Evolutionary conservation across 2,113 vertebrate species (phyloP), one percentile per base, ranked within the genome.

Genomic region (Hipposideros armiger): DNA sequence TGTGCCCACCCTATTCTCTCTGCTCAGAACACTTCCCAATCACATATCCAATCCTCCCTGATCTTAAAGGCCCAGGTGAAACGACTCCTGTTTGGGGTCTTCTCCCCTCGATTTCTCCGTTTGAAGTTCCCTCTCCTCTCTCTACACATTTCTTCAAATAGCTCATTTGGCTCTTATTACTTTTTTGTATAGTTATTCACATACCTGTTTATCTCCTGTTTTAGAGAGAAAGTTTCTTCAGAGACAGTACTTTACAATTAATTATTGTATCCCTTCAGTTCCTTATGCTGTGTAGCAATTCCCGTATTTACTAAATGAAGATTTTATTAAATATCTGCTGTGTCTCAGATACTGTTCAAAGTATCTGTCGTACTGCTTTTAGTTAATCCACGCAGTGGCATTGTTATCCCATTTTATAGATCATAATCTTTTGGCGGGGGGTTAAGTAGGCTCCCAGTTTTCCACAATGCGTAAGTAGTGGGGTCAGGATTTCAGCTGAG

Each of bases 391-490:
- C 16, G 10, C 10, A 4, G 30, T 22, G 50, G 32, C 42, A 4
- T 64, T 36, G 1, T 69, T 47, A 6, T 40, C 30, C 56, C 28
- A 7, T 42, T 50, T 50, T 36, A 17, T 36, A 70, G 36, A 0
- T 45, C 45, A n/a, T 8, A 40, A 42, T 0, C 4, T 20, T 42
- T 14, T 13, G 47, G 32, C 36, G 36, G 58, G 13, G 36, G 5
- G 28, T 52, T 14, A 22, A 28, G 0, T 0, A 13, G 40, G 22
- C 28, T 3, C 40, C 54, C 10, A 0, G 10, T n/a, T 22, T 78
- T 28, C 32, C 24, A 7, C 19, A 16, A 0, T 8, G 13, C 30
- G 3, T 56, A 0, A 0, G 10, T 0, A 17, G 40, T 15, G 13
- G 50, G 24, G 73, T 28, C 11, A 7, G 54, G 84, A 8, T 17